Conservation (phyloP, 2,888 invertebrate species). For the Eutolmus rufibarbis region DNA sequence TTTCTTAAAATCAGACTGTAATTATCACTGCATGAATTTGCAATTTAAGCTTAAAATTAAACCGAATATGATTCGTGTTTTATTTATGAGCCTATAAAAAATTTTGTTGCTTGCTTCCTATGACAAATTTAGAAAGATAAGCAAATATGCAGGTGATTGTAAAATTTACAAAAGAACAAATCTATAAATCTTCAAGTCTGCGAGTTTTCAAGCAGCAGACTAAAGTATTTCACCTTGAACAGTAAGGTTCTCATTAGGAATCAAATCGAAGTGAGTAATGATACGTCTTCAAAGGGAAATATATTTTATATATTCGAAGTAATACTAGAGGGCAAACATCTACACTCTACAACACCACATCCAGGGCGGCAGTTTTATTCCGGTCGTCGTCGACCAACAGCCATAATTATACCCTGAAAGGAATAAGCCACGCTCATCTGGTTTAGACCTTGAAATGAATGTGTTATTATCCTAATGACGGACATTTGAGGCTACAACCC, state of each 20-base stretch:
- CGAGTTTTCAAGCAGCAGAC: background rate
- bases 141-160: background rate
- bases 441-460: conserved; percentile 43
- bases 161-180: background rate
- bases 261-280: background rate
- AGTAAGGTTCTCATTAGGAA: background rate
- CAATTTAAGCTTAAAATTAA: background rate
- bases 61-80: background rate
- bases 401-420: conserved; percentile 2
- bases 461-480: conserved; percentile 48
- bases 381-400: background rate
- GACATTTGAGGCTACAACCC: conserved; percentile 34
- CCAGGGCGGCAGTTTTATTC: background rate
- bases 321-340: background rate
- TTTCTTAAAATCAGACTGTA: background rate
- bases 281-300: background rate
- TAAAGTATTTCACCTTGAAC: background rate
- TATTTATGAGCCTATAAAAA: background rate
- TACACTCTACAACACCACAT: background rate
- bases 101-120: background rate
- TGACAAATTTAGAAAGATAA: background rate
- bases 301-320: background rate
- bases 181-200: background rate
- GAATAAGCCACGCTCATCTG: conserved; percentile 26
- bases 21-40: background rate